Percentiles rank a stretch among this genome's conserved stretches.
These are phyloP conservation scores for Allophyes oxyacanthae DNA, from an alignment of 2,888 invertebrate genomes.

Conservation along the genomic window DNA sequence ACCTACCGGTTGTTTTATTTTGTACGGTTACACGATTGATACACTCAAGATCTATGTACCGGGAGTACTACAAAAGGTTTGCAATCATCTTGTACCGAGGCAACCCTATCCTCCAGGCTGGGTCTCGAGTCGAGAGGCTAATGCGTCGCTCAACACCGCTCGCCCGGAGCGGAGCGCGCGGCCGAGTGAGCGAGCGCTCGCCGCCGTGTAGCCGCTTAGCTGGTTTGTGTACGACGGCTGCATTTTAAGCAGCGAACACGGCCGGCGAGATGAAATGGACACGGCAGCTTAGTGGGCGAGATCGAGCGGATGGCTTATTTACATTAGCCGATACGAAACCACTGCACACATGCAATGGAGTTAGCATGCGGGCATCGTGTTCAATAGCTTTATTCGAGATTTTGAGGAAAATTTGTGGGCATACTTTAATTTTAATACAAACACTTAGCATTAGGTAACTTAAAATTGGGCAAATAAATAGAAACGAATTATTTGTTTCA, in stretches of 20 bases:
- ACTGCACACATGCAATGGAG: not conserved
- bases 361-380: not conserved
- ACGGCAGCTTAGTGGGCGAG: not conserved
- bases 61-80: no score
- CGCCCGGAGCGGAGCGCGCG: not conserved
- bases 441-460: no score
- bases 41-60: no score
- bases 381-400: no score
- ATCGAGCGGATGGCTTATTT: constrained; percentile 1
- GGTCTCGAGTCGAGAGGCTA: constrained; percentile 5
- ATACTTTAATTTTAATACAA: no score
- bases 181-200: not conserved
- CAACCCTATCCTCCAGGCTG: not conserved
- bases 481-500: no score
- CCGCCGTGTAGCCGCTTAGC: constrained; percentile 2
- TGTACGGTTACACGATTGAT: no score
- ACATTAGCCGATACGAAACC: not conserved
- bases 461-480: no score
- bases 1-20: no score
- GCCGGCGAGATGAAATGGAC: not conserved
- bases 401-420: no score
- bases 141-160: not conserved
- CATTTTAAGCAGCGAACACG: not conserved
- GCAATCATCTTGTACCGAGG: not conserved
- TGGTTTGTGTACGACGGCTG: not conserved